A percentile compares a stretch with the other conserved stretches of the same genome.
These are phyloP conservation scores for Thaumetopoea pityocampa DNA, from an alignment of 1,140 invertebrate species.

Conservation along the genomic window DNA sequence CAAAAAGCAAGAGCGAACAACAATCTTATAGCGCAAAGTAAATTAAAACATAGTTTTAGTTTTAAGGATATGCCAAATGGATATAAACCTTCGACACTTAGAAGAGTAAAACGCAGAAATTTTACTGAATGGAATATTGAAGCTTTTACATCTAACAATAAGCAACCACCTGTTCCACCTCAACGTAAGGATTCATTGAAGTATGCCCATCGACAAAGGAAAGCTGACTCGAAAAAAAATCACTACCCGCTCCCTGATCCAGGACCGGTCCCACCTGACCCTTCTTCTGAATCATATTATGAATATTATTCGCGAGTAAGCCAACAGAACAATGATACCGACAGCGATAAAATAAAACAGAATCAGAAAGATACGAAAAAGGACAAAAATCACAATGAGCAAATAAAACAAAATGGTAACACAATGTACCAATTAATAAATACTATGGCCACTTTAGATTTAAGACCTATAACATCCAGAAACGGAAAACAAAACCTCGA, in stretches of 20 bases:
- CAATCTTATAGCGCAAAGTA: slow-evolving; percentile 64
- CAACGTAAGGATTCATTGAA: slow-evolving; percentile 71
- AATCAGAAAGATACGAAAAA: slow-evolving; percentile 55
- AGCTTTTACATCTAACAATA: slow-evolving; percentile 49
- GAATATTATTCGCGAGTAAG: slow-evolving; percentile 74
- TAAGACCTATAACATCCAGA: slow-evolving; percentile 54
- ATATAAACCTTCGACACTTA: slow-evolving; percentile 76
- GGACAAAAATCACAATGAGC: slow-evolving; percentile 33
- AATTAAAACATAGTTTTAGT: slow-evolving; percentile 73
- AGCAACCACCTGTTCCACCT: slow-evolving; percentile 62
- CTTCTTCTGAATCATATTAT: slow-evolving; percentile 71
- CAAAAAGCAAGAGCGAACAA: slow-evolving; percentile 73
- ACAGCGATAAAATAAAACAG: slow-evolving; percentile 66
- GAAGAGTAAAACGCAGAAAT: slow-evolving; percentile 71
- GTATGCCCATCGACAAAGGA: slow-evolving; percentile 69
- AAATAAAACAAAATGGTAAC: slow-evolving; percentile 38
- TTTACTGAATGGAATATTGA: slow-evolving; percentile 77
- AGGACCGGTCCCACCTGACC: slow-evolving; percentile 59
- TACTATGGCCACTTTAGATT: slow-evolving; percentile 68
- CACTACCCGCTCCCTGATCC: slow-evolving; percentile 62
- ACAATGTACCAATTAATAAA: slow-evolving; percentile 68
- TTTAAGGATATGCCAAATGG: slow-evolving; percentile 78
- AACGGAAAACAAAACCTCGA: slow-evolving; percentile 48
- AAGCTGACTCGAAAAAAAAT: slow-evolving; percentile 62
- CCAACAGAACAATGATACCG: slow-evolving; percentile 71